These are phyloP conservation scores for Charadrius vociferus DNA, from an alignment of 2,113 vertebrate genomes.

Conservation along the genomic window DNA sequence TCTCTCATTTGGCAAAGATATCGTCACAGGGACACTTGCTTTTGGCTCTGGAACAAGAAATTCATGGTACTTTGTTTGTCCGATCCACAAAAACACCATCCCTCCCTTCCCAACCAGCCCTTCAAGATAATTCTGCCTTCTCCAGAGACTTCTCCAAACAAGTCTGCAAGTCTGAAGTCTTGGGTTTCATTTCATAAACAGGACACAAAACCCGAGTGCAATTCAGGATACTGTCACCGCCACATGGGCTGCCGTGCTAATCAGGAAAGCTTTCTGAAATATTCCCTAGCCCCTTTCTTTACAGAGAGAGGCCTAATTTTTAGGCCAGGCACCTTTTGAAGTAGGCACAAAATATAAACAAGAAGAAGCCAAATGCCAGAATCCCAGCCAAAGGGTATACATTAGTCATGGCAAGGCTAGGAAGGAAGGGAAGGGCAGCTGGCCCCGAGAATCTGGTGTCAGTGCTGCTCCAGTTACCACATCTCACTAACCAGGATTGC, in stretches of 20 bases:
- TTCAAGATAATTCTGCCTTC: slow-evolving; percentile 53
- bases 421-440: slow-evolving; percentile 57
- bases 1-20: slow-evolving; percentile 39
- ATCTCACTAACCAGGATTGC: slow-evolving; percentile 9
- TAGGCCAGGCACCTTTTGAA: slow-evolving; percentile 87
- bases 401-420: slow-evolving; percentile 52
- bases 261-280: slow-evolving; percentile 89
- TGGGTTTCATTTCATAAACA: slow-evolving; percentile 88
- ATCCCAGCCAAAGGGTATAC: slow-evolving; percentile 89
- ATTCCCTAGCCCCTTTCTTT: slow-evolving; percentile 87
- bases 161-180: slow-evolving; percentile 40
- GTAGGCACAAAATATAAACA: slow-evolving; percentile 88
- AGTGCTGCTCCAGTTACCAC: slow-evolving; percentile 28
- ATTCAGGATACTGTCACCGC: slow-evolving; percentile 83
- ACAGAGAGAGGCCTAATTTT: slow-evolving; percentile 87
- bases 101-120: slow-evolving; percentile 11
- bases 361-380: slow-evolving; percentile 84
- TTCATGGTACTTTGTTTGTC: slow-evolving; percentile 11
- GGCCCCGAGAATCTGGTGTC: slow-evolving; percentile 24
- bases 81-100: slow-evolving; percentile 31
- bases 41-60: slow-evolving; percentile 26
- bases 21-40: not conserved
- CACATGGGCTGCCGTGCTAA: slow-evolving; percentile 82
- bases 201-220: slow-evolving; percentile 82
- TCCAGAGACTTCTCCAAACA: slow-evolving; percentile 60